Evolutionary conservation across 2,888 invertebrate genomes (phyloP).

Genomic region (Gnatocerus cornutus): DNA sequence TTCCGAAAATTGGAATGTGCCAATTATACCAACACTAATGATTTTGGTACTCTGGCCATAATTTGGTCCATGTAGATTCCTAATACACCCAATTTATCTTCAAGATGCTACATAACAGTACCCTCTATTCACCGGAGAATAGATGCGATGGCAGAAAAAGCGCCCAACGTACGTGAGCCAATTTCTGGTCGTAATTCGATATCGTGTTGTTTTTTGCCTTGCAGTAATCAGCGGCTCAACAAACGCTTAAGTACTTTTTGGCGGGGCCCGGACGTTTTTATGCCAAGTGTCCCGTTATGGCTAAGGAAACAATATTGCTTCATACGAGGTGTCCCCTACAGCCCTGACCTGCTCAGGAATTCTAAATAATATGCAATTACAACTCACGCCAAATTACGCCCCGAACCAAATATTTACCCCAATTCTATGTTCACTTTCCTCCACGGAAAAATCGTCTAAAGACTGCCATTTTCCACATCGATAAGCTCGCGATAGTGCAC

Average conservation of each 20-base stretch:
- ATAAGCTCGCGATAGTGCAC: conserved; percentile 4
- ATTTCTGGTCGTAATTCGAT: conserved; percentile 66
- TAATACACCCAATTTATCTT: conserved; percentile 50
- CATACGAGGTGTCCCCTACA: conserved; percentile 58
- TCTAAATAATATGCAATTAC: conserved; percentile 44
- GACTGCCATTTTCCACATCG: conserved; percentile 14
- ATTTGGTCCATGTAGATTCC: conserved; percentile 42
- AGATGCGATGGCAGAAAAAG: conserved; percentile 50
- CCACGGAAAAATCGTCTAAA: conserved; percentile 6
- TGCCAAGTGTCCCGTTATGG: conserved; percentile 62
- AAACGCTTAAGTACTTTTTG: conserved; percentile 66
- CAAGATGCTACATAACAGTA: conserved; percentile 52
- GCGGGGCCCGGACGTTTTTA: conserved; percentile 64
- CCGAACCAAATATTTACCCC: conserved; percentile 30
- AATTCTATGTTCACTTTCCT: conserved; percentile 21
- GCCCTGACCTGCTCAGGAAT: conserved; percentile 62
- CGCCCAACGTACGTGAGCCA: conserved; percentile 64
- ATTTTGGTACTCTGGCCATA: conserved; percentile 31
- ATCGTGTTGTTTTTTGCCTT: conserved; percentile 59
- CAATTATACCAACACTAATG: conserved; percentile 32
- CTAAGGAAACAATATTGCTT: conserved; percentile 64
- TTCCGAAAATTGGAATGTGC: conserved; percentile 24
- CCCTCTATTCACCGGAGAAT: conserved; percentile 52
- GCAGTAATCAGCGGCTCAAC: conserved; percentile 50
- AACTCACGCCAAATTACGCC: conserved; percentile 33